Evolutionary conservation across 2,797 vertebrate genomes (phyloP).

Genomic region (Varecia variegata): DNA sequence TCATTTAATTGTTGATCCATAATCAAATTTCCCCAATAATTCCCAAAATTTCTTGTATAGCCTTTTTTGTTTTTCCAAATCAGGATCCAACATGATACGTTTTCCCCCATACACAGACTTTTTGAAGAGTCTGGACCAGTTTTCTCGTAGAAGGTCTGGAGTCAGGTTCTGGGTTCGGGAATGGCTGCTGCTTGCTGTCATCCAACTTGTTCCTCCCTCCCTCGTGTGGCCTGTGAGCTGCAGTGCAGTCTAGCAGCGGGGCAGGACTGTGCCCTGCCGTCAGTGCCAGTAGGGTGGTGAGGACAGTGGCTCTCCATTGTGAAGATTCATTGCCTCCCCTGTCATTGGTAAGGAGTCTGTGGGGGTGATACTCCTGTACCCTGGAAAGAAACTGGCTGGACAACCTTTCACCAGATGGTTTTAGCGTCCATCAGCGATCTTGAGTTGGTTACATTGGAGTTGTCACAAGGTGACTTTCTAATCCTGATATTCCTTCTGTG

Average conservation of each 20-base stretch:
- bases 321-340: background rate
- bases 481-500: background rate
- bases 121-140: background rate
- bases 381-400: background rate
- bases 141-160: background rate
- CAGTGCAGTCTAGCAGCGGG: too few species aligned
- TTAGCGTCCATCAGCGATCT: background rate
- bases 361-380: background rate
- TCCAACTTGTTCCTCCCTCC: background rate
- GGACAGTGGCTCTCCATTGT: too few species aligned
- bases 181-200: background rate
- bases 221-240: rapidly evolving
- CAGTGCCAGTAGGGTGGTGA: background rate
- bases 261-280: background rate
- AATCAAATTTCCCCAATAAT: background rate
- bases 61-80: background rate
- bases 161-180: rapidly evolving
- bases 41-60: background rate
- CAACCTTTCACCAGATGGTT: background rate
- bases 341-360: background rate
- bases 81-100: background rate
- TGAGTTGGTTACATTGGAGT: too few species aligned
- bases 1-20: background rate
- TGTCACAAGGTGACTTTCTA: too few species aligned
- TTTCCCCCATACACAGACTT: background rate